Base-by-base conservation (phyloP, 2,797 vertebrate species). In the Rhinatrema bivittatum region DNA sequence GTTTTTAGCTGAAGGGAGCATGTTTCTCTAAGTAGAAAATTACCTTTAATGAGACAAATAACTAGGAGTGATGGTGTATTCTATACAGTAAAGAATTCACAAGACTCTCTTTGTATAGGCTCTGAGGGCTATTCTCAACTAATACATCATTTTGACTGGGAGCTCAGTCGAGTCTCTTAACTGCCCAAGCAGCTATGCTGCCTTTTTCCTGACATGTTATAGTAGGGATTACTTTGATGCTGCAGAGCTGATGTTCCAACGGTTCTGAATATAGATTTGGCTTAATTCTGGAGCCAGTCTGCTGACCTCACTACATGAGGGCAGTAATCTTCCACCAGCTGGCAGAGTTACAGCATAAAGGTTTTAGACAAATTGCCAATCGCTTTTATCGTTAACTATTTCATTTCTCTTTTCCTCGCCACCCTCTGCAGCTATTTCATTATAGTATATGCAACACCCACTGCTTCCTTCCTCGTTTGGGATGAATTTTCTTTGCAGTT, bases 211-310 rank as follows among this genome's bases (percentile, higher is more conserved):
- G 35, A 20, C 46, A 16, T 30, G 20, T 41, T 50, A 29, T 25
- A 50, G 16, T 42, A 36, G 53, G 13, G 37, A 51, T 51, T 35
- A 8, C 16, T 36, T 26, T 3, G 19, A 44, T 39, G 32, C 24
- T 36, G 36, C 27, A 46, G 32, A 58, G 31, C 27, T 36, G 37
- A n/a, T 39, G 16, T 65, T 58, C 44, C 35, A 49, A 8, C 3
- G 2, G 29, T 56, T 22, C 36, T 53, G 42, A 60, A 44, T 38
- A 22, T 39, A 42, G 37, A 59, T 20, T 7, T 42, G 40, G 18
- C 33, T 70, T 61, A 39, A 44, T 62, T 66, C 40, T 52, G 25
- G 26, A 50, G 46, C 32, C 36, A 22, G n/a, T 48, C 19, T 14
- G 25, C 25, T 65, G 45, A 26, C 47, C 53, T 20, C 36, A 46